Evolutionary conservation across 2,113 vertebrate genomes (phyloP).

Genomic region (Proterorhinus semilunaris): DNA sequence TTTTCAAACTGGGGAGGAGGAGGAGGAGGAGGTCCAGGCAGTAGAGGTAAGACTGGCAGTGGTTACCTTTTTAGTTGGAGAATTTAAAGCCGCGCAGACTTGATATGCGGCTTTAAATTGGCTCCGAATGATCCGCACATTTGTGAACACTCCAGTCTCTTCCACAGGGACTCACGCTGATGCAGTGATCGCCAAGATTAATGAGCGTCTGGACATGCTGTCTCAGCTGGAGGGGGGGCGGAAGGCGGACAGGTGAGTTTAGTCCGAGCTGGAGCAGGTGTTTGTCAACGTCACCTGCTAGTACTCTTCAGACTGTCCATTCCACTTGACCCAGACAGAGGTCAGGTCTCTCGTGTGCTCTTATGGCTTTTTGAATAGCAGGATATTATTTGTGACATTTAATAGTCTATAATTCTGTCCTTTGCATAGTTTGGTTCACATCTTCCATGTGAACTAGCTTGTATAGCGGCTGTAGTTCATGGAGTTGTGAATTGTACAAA

Average conservation of each 20-base stretch:
- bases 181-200: slow-evolving; percentile 86
- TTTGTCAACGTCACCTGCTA: too few species aligned
- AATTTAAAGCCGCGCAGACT: too few species aligned
- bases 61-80: neutral
- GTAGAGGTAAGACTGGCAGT: slow-evolving; percentile 61
- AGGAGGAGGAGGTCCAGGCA: slow-evolving; percentile 57
- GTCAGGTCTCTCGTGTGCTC: neutral
- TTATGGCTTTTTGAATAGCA: neutral
- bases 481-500: slow-evolving; percentile 11
- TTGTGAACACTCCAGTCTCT: slow-evolving; percentile 53
- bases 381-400: neutral
- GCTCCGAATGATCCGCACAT: too few species aligned
- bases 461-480: slow-evolving; percentile 58
- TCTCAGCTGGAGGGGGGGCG: slow-evolving; percentile 72
- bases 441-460: slow-evolving; percentile 57
- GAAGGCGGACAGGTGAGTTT: slow-evolving; percentile 76
- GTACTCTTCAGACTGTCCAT: neutral
- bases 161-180: slow-evolving; percentile 76
- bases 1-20: slow-evolving; percentile 73
- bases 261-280: slow-evolving; percentile 9
- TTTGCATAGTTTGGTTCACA: slow-evolving; percentile 26
- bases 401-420: neutral
- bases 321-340: neutral
- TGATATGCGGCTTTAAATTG: too few species aligned
- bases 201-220: slow-evolving; percentile 87